Evolutionary conservation across 2,797 vertebrate genomes (phyloP).

Genomic region (Rhinogobio ventralis): DNA sequence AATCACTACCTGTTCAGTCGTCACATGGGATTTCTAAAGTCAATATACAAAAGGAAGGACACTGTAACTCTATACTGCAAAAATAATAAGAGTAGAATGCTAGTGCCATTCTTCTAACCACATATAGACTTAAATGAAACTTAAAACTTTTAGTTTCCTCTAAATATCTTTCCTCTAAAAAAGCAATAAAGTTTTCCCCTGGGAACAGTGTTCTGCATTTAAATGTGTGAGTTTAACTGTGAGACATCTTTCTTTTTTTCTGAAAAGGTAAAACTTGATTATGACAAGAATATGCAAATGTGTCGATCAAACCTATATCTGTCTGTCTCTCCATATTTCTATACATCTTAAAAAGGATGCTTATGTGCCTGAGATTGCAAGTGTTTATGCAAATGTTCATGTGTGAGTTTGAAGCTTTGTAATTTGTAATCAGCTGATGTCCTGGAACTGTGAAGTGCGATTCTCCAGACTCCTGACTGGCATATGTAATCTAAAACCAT

Average conservation of each 20-base stretch:
- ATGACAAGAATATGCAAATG: background rate
- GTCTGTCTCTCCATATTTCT: background rate
- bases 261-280: background rate
- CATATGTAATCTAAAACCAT: conserved; percentile 77
- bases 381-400: conserved; percentile 36
- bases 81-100: background rate
- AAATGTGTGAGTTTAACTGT: background rate
- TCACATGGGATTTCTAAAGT: background rate
- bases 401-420: conserved; percentile 61
- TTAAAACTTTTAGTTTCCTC: background rate
- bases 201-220: background rate
- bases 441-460: conserved; percentile 74
- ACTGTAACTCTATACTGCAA: background rate
- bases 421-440: conserved; percentile 77
- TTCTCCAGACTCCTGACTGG: conserved; percentile 74
- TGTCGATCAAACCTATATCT: background rate
- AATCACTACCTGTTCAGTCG: background rate
- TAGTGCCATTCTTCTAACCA: background rate
- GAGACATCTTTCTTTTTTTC: background rate
- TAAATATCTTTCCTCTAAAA: background rate
- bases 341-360: conserved; percentile 11
- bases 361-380: conserved; percentile 1
- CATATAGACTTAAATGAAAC: background rate
- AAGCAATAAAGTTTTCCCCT: background rate
- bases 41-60: no score